A percentile compares a stretch with the other conserved stretches of the same genome.
These are phyloP conservation scores for Archips xylosteana DNA, from an alignment of 2,888 invertebrate genomes.

Conservation along the genomic window DNA sequence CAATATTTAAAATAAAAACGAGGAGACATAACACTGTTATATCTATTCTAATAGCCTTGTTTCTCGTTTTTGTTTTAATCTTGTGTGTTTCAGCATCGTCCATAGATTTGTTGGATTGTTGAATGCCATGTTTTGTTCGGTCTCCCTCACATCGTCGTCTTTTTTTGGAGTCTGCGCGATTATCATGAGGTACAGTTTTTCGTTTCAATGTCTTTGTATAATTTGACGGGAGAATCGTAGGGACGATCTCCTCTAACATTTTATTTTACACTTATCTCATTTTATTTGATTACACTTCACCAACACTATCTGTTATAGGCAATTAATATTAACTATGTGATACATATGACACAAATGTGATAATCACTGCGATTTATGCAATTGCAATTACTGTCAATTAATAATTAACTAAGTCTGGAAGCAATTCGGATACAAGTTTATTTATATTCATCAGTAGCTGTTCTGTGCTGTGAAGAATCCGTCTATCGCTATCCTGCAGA, in stretches of 20 bases:
- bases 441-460: too few relatives aligned
- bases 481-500: too few relatives aligned
- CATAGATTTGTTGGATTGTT: slow-evolving; percentile 61
- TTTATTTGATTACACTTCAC: slow-evolving; percentile 59
- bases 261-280: slow-evolving; percentile 73
- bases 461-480: too few relatives aligned
- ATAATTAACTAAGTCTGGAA: neutral
- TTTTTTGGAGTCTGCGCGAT: slow-evolving; percentile 61
- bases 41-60: slow-evolving; percentile 48
- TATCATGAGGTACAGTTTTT: slow-evolving; percentile 59
- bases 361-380: slow-evolving; percentile 21
- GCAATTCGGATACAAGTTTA: too few relatives aligned
- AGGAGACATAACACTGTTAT: slow-evolving; percentile 68
- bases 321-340: slow-evolving; percentile 3
- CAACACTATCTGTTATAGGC: slow-evolving; percentile 53
- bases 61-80: slow-evolving; percentile 64
- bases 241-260: slow-evolving; percentile 79
- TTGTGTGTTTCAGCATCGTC: slow-evolving; percentile 78
- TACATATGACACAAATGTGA: slow-evolving; percentile 38
- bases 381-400: neutral
- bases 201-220: slow-evolving; percentile 56
- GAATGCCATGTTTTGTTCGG: slow-evolving; percentile 50
- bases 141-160: slow-evolving; percentile 53
- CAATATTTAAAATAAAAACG: slow-evolving; percentile 75
- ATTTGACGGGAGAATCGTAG: slow-evolving; percentile 72